These are phyloP conservation scores for Timema podura DNA, from an alignment of 2,888 invertebrate genomes.

Conservation along the genomic window DNA sequence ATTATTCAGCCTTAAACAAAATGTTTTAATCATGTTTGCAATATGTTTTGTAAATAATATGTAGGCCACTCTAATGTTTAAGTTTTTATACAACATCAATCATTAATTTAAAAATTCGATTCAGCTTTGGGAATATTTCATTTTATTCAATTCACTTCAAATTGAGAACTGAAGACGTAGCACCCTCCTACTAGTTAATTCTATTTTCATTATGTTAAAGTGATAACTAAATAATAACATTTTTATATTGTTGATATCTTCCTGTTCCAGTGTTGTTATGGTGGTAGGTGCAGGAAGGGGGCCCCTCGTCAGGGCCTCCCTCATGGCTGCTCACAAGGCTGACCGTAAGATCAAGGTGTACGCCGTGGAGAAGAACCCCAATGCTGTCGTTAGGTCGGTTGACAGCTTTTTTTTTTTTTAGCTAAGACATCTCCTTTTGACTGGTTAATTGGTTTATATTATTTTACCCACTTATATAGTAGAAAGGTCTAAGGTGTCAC, in stretches of 20 bases:
- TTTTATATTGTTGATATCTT: neutral
- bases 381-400: constrained; percentile 75
- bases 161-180: too few species aligned
- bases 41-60: too few species aligned
- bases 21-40: too few species aligned
- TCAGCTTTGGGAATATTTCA: too few species aligned
- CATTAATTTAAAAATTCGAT: too few species aligned
- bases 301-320: constrained; percentile 84
- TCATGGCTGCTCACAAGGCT: constrained; percentile 72
- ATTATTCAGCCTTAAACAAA: too few species aligned
- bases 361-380: constrained; percentile 98
- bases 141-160: too few species aligned
- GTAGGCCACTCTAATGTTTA: too few species aligned
- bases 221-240: too few species aligned
- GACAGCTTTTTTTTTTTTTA: neutral
- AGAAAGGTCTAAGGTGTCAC: too few species aligned
- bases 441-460: neutral
- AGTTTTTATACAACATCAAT: too few species aligned
- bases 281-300: constrained; percentile 94
- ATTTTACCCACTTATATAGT: too few species aligned
- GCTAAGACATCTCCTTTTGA: neutral
- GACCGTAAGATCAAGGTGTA: constrained; percentile 74
- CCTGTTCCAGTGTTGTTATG: constrained; percentile 60
- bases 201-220: neutral
- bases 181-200: neutral